Evolutionary conservation across 2,113 vertebrate species (phyloP).

Genomic region (Xenus cinereus): DNA sequence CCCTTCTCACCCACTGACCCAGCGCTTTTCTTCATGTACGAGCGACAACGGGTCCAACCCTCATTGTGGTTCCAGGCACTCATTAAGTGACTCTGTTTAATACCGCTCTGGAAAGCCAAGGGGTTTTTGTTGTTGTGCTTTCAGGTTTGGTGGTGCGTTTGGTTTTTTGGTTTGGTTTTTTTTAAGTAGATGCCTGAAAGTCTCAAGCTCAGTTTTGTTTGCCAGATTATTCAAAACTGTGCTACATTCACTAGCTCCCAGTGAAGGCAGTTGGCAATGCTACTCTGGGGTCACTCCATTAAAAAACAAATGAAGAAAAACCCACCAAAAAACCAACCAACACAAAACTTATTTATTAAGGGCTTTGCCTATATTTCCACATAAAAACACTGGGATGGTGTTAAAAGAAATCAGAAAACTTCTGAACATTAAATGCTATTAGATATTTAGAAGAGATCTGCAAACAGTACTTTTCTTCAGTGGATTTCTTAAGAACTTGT

Average conservation of each 20-base stretch:
- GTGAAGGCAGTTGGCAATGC: background rate
- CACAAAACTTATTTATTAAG: background rate
- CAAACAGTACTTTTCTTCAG: background rate
- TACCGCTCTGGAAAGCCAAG: background rate
- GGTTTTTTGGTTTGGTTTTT: background rate
- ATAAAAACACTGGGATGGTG: background rate
- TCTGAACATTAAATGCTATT: background rate
- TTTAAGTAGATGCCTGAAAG: background rate
- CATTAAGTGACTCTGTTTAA: background rate
- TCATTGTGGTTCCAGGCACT: background rate
- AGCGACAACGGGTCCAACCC: background rate
- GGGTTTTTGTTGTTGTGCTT: background rate
- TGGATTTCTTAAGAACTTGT: background rate
- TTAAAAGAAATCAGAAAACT: background rate
- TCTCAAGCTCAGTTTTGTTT: background rate
- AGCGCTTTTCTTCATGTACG: background rate
- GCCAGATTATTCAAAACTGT: background rate
- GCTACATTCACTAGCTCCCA: background rate
- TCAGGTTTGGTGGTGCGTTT: background rate
- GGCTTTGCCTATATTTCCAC: background rate
- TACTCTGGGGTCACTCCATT: background rate
- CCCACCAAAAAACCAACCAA: fast-evolving
- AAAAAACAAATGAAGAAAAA: background rate
- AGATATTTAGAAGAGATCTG: background rate
- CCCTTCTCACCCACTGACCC: background rate